Evolutionary conservation across 2,797 vertebrate genomes (phyloP).

Genomic region (Crenuchus spilurus): DNA sequence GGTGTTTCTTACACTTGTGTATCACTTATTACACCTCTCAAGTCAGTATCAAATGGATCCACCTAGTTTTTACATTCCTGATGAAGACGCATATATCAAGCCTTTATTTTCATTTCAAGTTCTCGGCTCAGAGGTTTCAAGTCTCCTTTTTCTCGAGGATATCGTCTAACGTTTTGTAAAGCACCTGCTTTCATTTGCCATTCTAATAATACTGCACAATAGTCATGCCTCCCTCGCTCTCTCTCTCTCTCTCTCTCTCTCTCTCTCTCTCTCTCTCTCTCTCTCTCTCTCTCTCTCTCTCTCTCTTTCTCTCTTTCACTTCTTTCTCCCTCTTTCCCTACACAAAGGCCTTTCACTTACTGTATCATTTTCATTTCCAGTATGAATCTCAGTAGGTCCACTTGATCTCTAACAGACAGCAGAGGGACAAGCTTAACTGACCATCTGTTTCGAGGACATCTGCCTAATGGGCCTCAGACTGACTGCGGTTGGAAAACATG

Average conservation of each 20-base stretch:
- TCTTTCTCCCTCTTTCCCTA: not conserved
- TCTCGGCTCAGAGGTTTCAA: too few species aligned
- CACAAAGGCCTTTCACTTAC: conserved; percentile 7
- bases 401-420: conserved; percentile 26
- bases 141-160: too few species aligned
- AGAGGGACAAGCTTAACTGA: conserved; percentile 28
- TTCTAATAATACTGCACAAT: too few species aligned
- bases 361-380: conserved; percentile 15
- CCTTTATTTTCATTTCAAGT: not conserved
- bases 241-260: conserved; percentile 13
- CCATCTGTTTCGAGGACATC: conserved; percentile 50
- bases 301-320: not conserved
- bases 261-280: not conserved
- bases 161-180: not conserved
- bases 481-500: conserved; percentile 27
- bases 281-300: not conserved
- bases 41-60: not conserved
- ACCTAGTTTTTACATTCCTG: not conserved
- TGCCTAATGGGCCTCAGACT: conserved; percentile 30
- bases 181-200: not conserved
- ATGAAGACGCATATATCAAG: not conserved
- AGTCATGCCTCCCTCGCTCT: too few species aligned
- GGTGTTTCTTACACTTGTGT: not conserved
- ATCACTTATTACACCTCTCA: not conserved
- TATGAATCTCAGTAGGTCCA: conserved; percentile 17